Evolutionary conservation across 2,113 vertebrate species (phyloP), one percentile per base, ranked within the genome.

Genomic region (Alosa alosa): DNA sequence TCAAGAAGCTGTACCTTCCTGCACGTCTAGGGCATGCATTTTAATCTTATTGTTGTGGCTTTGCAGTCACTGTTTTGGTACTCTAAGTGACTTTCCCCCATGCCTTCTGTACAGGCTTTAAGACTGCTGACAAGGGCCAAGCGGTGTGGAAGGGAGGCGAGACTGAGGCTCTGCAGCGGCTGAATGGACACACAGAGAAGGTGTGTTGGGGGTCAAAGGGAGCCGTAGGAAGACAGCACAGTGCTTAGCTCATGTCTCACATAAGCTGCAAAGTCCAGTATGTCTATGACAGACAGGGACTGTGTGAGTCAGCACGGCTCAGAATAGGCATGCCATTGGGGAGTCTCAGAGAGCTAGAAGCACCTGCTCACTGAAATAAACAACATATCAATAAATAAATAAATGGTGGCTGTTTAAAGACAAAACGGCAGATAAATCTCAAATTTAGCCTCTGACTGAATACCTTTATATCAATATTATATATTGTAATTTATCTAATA

Each of bases 111-210:
- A 41, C 78, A 91, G 90, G 90, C 18, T 91, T 91, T 87, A 89
- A 89, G 72, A 91, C 87, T 10, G 60, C 88, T 22, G 81, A 84
- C 18, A 68, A 90, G 82, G 31, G 20, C 25, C 84, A 87, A 18
- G 82, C 89, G 3, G 87, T 86, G 36, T 91, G 90, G 90, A 89
- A 81, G n/a, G 90, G 90, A 1, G 89, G 90, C 0, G 90, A 90
- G 72, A 88, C 84, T 2, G 90, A 91, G 83, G 89, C 89, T 13
- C 82, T 88, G 55, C 68, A 86, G 5, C 84, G 90, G 46, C 82
- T 91, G 6, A 82, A 90, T 41, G 82, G 81, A 39, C 87, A 91
- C 41, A 45, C 90, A 47, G 86, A 89, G 57, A 87, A 86, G 57
- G 90, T 90, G 82, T 36, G 72, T 39, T 36, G 18, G 10, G 72